These are phyloP conservation scores for Alcis repandata DNA, from an alignment of 2,888 invertebrate genomes.

Conservation along the genomic window DNA sequence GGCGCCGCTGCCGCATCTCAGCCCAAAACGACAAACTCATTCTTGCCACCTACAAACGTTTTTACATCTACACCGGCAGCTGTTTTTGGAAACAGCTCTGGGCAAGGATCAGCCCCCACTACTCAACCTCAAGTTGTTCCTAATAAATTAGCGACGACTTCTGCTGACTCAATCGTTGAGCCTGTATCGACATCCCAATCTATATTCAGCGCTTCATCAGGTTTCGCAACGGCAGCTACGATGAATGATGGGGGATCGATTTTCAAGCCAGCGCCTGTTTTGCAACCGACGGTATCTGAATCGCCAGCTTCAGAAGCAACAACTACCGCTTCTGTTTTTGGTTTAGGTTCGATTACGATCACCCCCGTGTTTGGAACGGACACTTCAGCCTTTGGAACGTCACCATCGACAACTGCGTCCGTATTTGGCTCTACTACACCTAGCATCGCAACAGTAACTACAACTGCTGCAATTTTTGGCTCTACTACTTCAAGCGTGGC, in stretches of 20 bases:
- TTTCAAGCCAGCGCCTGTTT: background rate
- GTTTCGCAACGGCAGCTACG: background rate
- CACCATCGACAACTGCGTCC: conserved; percentile 32
- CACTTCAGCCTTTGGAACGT: conserved; percentile 42
- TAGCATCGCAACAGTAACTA: background rate
- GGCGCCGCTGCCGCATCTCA: conserved; percentile 58
- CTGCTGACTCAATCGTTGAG: conserved; percentile 5
- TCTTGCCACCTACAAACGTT: conserved; percentile 50
- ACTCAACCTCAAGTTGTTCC: background rate
- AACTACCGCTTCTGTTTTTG: conserved; percentile 1
- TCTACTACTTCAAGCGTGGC: background rate
- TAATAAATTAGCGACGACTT: background rate
- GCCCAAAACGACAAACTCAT: conserved; percentile 47
- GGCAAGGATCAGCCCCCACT: background rate
- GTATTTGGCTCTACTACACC: conserved; percentile 6
- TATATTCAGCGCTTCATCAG: background rate
- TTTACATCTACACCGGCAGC: conserved; percentile 44
- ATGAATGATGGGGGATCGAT: background rate
- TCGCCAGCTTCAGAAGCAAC: background rate
- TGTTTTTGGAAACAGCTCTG: conserved; percentile 34
- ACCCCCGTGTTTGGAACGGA: conserved; percentile 25
- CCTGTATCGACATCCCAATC: conserved; percentile 9
- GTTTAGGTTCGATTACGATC: conserved; percentile 19
- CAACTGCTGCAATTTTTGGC: conserved; percentile 14
- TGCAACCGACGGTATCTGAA: background rate